Evolutionary conservation across 2,797 vertebrate species (phyloP), one percentile per base, ranked within the genome.

Genomic region (Myotis vivesi): DNA sequence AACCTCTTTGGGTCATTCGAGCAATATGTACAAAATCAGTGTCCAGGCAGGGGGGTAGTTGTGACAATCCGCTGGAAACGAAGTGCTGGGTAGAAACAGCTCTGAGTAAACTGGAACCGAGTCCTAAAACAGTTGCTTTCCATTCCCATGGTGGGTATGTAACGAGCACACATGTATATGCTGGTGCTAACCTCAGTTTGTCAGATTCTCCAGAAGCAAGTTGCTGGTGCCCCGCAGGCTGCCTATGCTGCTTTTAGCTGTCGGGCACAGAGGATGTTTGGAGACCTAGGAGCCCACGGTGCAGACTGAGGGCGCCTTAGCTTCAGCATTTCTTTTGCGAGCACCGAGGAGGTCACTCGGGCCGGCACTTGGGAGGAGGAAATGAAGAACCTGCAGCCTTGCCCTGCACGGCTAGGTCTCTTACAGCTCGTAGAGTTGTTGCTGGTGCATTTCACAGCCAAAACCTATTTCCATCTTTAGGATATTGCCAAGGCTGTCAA

Each of bases 401-500:
- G 17, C 30, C 8, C 3, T 5, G 1, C 41, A 3, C 5, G 59
- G 51, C 49, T 13, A 0, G 0, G 36, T 12, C 8, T 12, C 33
- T 55, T 25, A 23, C 1, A 2, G 11, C 57, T 44, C 38, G 13
- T 8, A 41, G 0, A 7, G 13, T 71, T n/a, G 62, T 44, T 77
- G 38, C 76, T 8, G 91, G n/a, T 83, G 51, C 0, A 36, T 25
- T 51, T 73, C 80, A 44, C 64, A 17, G 64, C 41, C 41, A 4
- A 83, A 59, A 38, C 0, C 0, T 64, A 0, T 96, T 68, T 97
- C 23, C 10, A 33, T 89, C 95, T 97, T 76, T 81, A 99, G 99
- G 99, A 99, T 89, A 98, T 99, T 44, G 11, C 95, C 38, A 98
- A 97, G 28, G 87, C 88, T 59, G 64, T 81, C 57, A 97, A 95